phyloP scores from a whole-genome alignment of 1,140 invertebrate genomes.

The Drosophila parvula region DNA sequence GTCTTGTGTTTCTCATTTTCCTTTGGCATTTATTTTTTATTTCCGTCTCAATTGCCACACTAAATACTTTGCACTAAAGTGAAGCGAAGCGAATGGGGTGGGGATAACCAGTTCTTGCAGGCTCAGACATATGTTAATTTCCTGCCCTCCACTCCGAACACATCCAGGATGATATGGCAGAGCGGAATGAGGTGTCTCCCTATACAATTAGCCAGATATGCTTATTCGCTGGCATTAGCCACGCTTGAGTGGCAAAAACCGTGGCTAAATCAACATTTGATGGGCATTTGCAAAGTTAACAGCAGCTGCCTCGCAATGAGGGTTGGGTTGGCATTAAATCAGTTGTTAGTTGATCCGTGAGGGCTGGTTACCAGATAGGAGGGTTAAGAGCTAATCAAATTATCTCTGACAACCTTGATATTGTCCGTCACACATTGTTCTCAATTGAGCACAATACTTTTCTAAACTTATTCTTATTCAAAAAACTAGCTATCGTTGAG shows the following conservation, averaged over 20 bases:
- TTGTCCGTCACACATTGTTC: neutral
- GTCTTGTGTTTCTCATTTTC: conserved; percentile 31
- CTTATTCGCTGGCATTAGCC: conserved; percentile 61
- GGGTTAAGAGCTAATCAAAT: conserved; percentile 10
- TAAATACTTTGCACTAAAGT: conserved; percentile 67
- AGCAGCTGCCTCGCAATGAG: conserved; percentile 26
- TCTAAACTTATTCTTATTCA: too few species aligned
- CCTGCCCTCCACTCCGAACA: conserved; percentile 8
- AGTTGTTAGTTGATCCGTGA: conserved; percentile 1
- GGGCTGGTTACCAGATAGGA: neutral
- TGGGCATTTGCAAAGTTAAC: conserved; percentile 65
- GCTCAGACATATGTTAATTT: conserved; percentile 67
- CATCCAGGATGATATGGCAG: conserved; percentile 39
- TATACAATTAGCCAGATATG: conserved; percentile 45
- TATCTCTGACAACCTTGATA: conserved; percentile 8
- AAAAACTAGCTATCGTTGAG: too few species aligned
- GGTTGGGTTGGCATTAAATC: conserved; percentile 12
- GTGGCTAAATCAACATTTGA: conserved; percentile 72
- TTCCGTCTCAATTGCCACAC: conserved; percentile 76
- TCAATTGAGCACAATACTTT: too few species aligned
- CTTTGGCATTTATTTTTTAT: conserved; percentile 41
- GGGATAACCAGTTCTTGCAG: conserved; percentile 54
- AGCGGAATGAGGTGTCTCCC: neutral
- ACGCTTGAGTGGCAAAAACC: conserved; percentile 64
- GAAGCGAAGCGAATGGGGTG: conserved; percentile 31